Percentiles rank a stretch among this genome's conserved stretches.
Evolutionary conservation across 2,888 invertebrate species (phyloP).

Genomic region (Myopa testacea): DNA sequence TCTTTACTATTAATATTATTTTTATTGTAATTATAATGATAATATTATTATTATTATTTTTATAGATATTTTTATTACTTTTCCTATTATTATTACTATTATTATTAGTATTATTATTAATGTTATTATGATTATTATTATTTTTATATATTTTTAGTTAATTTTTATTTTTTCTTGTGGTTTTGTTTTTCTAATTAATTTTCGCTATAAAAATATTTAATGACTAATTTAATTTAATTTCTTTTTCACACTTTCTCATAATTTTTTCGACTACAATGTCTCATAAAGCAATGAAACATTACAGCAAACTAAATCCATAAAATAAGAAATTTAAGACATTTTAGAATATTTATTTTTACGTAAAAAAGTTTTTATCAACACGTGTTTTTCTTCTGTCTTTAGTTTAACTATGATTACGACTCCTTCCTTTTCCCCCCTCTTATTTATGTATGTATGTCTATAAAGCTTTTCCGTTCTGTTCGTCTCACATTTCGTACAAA

Average conservation of each 20-base stretch:
- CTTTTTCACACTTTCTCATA: neutral
- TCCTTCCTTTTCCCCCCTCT: too few relatives aligned
- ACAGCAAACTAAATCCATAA: neutral
- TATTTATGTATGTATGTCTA: constrained; percentile 35
- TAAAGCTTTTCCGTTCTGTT: constrained; percentile 49
- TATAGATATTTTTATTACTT: too few relatives aligned
- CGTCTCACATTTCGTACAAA: constrained; percentile 30
- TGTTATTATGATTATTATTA: neutral
- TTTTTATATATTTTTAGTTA: neutral
- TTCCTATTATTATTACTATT: neutral
- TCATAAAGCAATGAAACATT: too few relatives aligned
- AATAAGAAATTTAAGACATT: neutral
- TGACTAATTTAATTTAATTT: constrained; percentile 18
- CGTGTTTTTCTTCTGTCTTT: too few relatives aligned
- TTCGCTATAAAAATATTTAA: constrained; percentile 33
- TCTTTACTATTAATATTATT: too few relatives aligned
- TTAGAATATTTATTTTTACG: neutral
- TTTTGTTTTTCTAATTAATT: constrained; percentile 3
- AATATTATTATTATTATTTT: too few relatives aligned
- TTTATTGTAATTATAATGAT: too few relatives aligned
- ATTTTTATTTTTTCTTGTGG: constrained; percentile 3
- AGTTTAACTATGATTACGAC: too few relatives aligned
- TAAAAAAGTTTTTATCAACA: neutral
- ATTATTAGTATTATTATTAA: neutral
- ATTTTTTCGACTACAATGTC: neutral